A percentile compares a stretch with the other conserved stretches of the same genome.
phyloP scores from a whole-genome alignment of 2,888 invertebrate genomes.

The Allacma fusca region DNA sequence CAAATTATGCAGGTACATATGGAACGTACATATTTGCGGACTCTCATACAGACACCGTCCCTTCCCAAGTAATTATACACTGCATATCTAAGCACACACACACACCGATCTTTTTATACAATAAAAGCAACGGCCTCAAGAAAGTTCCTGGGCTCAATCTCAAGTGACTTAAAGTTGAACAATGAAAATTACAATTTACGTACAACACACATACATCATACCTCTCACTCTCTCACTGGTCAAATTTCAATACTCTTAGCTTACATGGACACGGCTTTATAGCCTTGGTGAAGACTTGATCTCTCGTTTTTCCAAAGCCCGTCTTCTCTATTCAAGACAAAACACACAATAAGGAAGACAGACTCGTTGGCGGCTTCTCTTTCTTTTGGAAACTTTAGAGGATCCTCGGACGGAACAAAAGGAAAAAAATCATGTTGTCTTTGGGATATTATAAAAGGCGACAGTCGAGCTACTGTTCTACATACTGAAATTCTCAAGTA shows the following conservation, averaged over 20 bases:
- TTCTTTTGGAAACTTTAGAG: slow-evolving; percentile 30
- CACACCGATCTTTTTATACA: no score
- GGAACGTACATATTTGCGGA: no score
- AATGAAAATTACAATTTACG: neutral
- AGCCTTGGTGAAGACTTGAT: slow-evolving; percentile 2
- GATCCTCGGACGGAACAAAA: slow-evolving; percentile 28
- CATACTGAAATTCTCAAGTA: neutral
- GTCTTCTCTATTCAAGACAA: neutral
- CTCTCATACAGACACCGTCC: no score
- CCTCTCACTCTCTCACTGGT: neutral
- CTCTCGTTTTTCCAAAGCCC: neutral
- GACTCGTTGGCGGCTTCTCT: slow-evolving; percentile 33
- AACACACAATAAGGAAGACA: slow-evolving; percentile 4
- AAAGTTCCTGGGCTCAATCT: neutral
- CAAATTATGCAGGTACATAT: no score
- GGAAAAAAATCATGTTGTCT: slow-evolving; percentile 35
- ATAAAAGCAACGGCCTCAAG: no score
- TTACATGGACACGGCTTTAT: neutral
- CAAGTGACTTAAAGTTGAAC: slow-evolving; percentile 6
- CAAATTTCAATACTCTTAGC: neutral
- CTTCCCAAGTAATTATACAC: no score
- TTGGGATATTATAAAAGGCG: slow-evolving; percentile 29
- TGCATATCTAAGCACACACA: no score
- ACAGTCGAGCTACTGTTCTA: slow-evolving; percentile 30
- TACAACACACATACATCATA: neutral